Percentiles rank a stretch among this genome's conserved stretches.
Evolutionary conservation across 2,113 vertebrate genomes (phyloP).

Genomic region (Callaeas wilsoni): DNA sequence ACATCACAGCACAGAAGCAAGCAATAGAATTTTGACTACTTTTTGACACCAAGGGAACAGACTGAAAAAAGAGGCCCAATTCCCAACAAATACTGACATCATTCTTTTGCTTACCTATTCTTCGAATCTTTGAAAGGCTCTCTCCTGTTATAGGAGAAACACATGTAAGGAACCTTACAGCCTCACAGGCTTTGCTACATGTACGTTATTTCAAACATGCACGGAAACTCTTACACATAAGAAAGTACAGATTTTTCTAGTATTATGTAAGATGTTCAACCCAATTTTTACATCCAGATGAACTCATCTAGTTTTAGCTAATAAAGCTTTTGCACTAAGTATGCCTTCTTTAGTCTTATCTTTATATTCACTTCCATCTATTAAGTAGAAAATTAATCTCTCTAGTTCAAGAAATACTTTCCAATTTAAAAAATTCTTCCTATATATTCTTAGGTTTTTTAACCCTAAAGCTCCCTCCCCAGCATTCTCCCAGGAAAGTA

Average conservation of each 20-base stretch:
- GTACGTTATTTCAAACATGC: background rate
- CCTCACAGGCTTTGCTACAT: background rate
- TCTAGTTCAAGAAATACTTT: background rate
- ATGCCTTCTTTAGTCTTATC: background rate
- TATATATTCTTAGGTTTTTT: background rate
- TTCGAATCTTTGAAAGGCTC: slow-evolving; percentile 56
- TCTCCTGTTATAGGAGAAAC: slow-evolving; percentile 61
- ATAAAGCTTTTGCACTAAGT: background rate
- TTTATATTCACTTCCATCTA: background rate
- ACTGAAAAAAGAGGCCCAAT: background rate
- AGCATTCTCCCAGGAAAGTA: background rate
- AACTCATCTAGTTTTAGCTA: background rate
- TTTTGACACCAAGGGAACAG: background rate
- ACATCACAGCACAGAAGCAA: slow-evolving; percentile 9
- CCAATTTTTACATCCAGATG: background rate
- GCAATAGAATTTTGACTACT: background rate
- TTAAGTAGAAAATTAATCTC: background rate
- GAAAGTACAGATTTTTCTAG: background rate
- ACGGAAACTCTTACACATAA: background rate
- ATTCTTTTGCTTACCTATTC: slow-evolving; percentile 56
- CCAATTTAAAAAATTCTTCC: background rate
- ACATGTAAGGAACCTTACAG: slow-evolving; percentile 50
- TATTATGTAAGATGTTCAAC: background rate
- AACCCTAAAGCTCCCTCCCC: background rate
- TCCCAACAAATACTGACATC: slow-evolving; percentile 24